phyloP scores from a whole-genome alignment of 2,113 vertebrate genomes.

The Rhineura floridana region DNA sequence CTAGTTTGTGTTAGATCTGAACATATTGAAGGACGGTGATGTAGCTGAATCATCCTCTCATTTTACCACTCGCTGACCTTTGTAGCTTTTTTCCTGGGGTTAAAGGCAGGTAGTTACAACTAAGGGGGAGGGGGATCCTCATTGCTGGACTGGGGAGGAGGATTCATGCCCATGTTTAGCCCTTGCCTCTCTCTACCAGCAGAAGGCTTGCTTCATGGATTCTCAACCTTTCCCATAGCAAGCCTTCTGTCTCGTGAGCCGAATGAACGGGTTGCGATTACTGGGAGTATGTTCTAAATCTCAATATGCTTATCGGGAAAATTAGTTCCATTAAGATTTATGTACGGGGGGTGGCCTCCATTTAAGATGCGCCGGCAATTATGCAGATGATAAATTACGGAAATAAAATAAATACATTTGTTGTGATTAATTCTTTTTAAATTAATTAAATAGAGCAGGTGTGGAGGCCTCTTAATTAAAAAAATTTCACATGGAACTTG shows the following conservation, averaged over 20 bases:
- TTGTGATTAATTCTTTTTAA: neutral
- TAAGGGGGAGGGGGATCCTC: too few species aligned
- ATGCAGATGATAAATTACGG: neutral
- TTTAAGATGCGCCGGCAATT: neutral
- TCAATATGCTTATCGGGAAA: neutral
- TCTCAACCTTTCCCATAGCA: neutral
- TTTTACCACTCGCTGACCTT: fast-evolving
- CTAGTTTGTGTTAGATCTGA: conserved; percentile 12
- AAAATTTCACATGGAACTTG: neutral
- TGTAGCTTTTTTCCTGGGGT: neutral
- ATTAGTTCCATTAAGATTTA: neutral
- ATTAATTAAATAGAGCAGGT: neutral
- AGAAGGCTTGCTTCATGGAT: neutral
- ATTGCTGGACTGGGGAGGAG: too few species aligned
- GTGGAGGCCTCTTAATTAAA: neutral
- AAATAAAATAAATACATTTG: neutral
- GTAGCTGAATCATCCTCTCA: conserved; percentile 30
- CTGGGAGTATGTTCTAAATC: neutral
- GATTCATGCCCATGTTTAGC: neutral
- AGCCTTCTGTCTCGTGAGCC: neutral
- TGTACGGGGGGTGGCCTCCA: neutral
- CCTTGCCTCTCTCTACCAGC: neutral
- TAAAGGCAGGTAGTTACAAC: conserved; percentile 18
- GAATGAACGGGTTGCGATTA: neutral
- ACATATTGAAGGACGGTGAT: conserved; percentile 15